Percentiles rank a stretch among this genome's conserved stretches.
Evolutionary conservation across 2,797 vertebrate genomes (phyloP).

Genomic region (Bovichtus variegatus): DNA sequence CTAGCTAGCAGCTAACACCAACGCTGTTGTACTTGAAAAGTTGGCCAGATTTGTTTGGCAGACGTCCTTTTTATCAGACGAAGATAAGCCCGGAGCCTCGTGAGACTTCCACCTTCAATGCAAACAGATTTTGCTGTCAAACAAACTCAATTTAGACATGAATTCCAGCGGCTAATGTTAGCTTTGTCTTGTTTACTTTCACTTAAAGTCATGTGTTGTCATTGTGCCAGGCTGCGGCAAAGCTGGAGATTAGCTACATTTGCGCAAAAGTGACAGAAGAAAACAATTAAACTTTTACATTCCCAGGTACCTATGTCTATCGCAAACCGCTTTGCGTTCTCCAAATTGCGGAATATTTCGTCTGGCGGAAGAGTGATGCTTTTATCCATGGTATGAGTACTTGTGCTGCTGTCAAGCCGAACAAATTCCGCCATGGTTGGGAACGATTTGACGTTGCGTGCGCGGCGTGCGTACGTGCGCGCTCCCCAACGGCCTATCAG

Average conservation of each 20-base stretch:
- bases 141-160: not conserved
- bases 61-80: not conserved
- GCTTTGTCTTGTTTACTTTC: slow-evolving; percentile 52
- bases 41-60: slow-evolving; percentile 26
- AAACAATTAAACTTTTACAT: not conserved
- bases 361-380: slow-evolving; percentile 97
- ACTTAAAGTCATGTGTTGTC: slow-evolving; percentile 54
- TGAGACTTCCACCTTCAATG: not conserved
- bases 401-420: slow-evolving; percentile 81
- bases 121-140: not conserved
- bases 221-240: slow-evolving; percentile 37
- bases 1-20: slow-evolving; percentile 45
- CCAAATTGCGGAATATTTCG: slow-evolving; percentile 97
- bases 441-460: slow-evolving; percentile 48
- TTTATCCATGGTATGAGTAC: slow-evolving; percentile 91
- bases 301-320: slow-evolving; percentile 93
- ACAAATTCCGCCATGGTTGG: slow-evolving; percentile 93
- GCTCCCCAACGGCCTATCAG: slow-evolving; percentile 60
- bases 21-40: slow-evolving; percentile 30
- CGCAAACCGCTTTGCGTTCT: slow-evolving; percentile 97
- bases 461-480: slow-evolving; percentile 5
- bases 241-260: slow-evolving; percentile 28
- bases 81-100: not conserved
- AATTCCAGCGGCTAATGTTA: slow-evolving; percentile 5
- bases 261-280: not conserved